These are phyloP conservation scores for Eupelmus urozonus DNA, from an alignment of 2,888 invertebrate genomes.

Conservation along the genomic window DNA sequence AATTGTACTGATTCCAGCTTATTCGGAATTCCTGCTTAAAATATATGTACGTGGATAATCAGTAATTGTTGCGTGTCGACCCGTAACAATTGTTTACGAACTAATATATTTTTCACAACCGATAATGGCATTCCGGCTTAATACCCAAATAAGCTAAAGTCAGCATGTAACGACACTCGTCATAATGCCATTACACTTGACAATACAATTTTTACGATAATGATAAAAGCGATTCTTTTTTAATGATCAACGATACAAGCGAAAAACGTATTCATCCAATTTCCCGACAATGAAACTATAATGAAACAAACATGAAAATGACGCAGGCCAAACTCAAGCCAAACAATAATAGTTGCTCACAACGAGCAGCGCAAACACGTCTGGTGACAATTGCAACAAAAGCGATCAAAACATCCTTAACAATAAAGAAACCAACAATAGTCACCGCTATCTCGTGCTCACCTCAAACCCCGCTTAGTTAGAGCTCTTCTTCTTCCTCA, in stretches of 20 bases:
- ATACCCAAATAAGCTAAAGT: too few relatives aligned
- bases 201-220: background rate
- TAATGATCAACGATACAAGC: conserved; percentile 10
- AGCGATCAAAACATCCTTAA: too few relatives aligned
- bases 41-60: background rate
- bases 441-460: background rate
- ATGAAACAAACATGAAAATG: background rate
- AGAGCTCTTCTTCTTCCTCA: conserved; percentile 40
- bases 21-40: too few relatives aligned
- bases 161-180: background rate
- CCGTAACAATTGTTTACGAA: conserved; percentile 1
- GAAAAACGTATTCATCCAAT: background rate
- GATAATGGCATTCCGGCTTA: background rate
- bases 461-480: background rate
- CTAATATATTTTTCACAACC: background rate
- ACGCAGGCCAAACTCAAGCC: background rate
- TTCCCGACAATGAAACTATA: conserved; percentile 3
- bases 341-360: too few relatives aligned
- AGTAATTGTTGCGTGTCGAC: background rate
- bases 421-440: background rate
- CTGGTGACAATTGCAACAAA: too few relatives aligned
- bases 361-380: too few relatives aligned
- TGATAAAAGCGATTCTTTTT: background rate
- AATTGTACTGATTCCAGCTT: too few relatives aligned
- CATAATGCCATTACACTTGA: background rate